Conservation (phyloP, 2,113 vertebrate genomes). For the Eleginops maclovinus region DNA sequence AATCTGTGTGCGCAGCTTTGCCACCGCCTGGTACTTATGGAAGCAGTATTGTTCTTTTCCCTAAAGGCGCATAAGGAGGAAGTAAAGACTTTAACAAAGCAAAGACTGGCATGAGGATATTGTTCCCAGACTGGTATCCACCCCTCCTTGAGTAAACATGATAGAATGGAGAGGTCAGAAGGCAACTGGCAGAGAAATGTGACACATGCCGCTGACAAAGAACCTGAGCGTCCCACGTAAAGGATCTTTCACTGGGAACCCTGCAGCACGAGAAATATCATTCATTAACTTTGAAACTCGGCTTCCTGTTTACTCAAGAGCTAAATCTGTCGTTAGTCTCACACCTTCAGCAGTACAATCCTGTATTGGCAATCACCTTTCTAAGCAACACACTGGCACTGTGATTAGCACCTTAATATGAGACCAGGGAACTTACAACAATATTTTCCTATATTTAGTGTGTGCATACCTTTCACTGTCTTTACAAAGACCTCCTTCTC, state of each 20-base stretch:
- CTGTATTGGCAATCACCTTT: not conserved
- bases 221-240: conserved; percentile 20
- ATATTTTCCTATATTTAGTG: not conserved
- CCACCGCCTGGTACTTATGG: conserved; percentile 80
- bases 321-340: not conserved
- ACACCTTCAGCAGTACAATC: not conserved
- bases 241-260: conserved; percentile 5
- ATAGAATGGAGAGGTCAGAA: conserved; percentile 68
- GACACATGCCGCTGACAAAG: conserved; percentile 60
- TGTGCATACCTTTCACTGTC: conserved; percentile 94
- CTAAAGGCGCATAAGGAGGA: conserved; percentile 65
- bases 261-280: not conserved
- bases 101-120: conserved; percentile 68
- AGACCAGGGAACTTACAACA: not conserved
- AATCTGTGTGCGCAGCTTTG: conserved; percentile 85
- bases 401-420: not conserved
- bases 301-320: not conserved
- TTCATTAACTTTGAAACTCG: conserved; percentile 9
- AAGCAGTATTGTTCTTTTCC: conserved; percentile 87
- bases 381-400: not conserved
- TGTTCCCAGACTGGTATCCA: conserved; percentile 68
- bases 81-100: conserved; percentile 63
- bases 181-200: conserved; percentile 61
- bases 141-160: conserved; percentile 70
- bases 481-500: conserved; percentile 97